Conservation (phyloP, 2,797 vertebrate genomes). For the Ispidina picta region DNA sequence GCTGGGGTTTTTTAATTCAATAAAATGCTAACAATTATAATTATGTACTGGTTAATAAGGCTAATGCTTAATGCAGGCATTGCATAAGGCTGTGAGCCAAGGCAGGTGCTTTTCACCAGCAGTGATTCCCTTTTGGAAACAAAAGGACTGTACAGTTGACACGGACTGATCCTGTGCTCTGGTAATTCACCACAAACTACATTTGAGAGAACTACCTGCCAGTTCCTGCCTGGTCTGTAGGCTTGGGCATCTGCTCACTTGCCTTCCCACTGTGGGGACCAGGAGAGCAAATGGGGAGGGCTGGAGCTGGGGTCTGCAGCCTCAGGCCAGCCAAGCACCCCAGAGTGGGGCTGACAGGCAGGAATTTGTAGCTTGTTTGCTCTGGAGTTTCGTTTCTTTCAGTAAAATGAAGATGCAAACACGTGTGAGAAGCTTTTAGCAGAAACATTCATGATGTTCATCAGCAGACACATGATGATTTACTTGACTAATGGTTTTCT, state of each 20-base stretch:
- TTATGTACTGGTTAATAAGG: background rate
- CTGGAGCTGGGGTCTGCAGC: background rate
- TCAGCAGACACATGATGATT: background rate
- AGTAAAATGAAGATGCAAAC: background rate
- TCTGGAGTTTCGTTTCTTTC: background rate
- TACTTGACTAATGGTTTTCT: background rate
- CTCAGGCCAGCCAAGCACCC: background rate
- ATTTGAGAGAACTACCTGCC: background rate
- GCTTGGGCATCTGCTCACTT: background rate
- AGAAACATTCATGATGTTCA: rapidly evolving
- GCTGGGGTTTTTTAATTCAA: background rate
- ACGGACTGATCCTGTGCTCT: background rate
- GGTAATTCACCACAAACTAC: rapidly evolving
- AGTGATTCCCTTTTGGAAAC: background rate
- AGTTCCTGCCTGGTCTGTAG: background rate
- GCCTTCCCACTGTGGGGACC: background rate
- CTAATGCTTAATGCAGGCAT: background rate
- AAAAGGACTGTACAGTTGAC: background rate
- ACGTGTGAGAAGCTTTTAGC: background rate
- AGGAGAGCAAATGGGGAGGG: background rate
- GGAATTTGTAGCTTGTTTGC: background rate
- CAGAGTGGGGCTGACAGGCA: background rate
- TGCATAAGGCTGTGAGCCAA: background rate
- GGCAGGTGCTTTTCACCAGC: background rate
- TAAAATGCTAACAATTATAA: background rate